phyloP scores from a whole-genome alignment of 2,888 invertebrate species.

The Nematopogon swammerdamellus region DNA sequence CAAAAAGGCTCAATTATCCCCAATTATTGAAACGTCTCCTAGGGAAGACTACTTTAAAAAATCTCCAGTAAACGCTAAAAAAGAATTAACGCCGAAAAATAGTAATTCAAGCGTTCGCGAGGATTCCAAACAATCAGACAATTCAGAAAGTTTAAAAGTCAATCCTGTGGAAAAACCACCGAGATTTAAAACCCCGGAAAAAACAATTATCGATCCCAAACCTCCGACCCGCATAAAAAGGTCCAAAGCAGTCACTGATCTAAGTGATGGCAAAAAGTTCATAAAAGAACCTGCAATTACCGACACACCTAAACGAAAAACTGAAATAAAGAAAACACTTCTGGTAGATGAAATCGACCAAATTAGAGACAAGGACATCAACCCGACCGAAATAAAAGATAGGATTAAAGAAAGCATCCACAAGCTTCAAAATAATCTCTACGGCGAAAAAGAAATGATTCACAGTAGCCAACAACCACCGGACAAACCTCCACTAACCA shows the following conservation, averaged over 20 bases:
- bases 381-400: conserved; percentile 34
- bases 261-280: conserved; percentile 8
- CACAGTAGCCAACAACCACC: conserved; percentile 71
- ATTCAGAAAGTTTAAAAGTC: conserved; percentile 31
- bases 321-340: conserved; percentile 31
- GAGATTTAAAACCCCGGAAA: conserved; percentile 35
- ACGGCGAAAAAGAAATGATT: conserved; percentile 60
- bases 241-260: conserved; percentile 11
- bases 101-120: conserved; percentile 17
- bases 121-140: conserved; percentile 23
- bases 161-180: conserved; percentile 49
- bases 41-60: conserved; percentile 66
- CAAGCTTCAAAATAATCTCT: conserved; percentile 46
- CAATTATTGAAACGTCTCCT: conserved; percentile 74
- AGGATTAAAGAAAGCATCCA: conserved; percentile 50
- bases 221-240: conserved; percentile 34
- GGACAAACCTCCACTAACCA: conserved; percentile 65
- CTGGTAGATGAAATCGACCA: conserved; percentile 41
- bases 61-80: conserved; percentile 35
- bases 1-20: conserved; percentile 69
- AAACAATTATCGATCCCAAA: conserved; percentile 34
- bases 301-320: conserved; percentile 43
- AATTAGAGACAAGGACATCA: conserved; percentile 24
- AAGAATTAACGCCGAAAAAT: conserved; percentile 29
- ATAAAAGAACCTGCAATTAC: conserved; percentile 16